A percentile compares a stretch with the other conserved stretches of the same genome.
These are phyloP conservation scores for Papilio elwesi DNA, from an alignment of 2,888 invertebrate genomes.

Conservation along the genomic window DNA sequence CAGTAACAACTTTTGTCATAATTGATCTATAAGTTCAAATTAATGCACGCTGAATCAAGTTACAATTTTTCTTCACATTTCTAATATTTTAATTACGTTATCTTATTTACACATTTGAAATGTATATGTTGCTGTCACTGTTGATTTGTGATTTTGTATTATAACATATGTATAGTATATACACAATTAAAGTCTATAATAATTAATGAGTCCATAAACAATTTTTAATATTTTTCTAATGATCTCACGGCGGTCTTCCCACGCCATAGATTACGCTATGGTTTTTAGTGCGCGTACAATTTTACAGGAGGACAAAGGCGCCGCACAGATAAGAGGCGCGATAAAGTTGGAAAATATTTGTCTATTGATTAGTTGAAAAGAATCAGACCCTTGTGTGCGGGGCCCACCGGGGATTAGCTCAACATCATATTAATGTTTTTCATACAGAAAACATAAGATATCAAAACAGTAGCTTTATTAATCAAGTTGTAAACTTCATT, in stretches of 20 bases:
- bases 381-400: conserved; percentile 47
- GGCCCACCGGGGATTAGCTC: conserved; percentile 28
- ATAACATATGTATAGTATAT: too few relatives aligned
- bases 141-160: too few relatives aligned
- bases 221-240: conserved; percentile 13
- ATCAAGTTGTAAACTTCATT: too few relatives aligned
- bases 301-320: conserved; percentile 33
- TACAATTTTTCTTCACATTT: too few relatives aligned
- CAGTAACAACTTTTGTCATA: too few relatives aligned
- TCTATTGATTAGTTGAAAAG: conserved; percentile 64
- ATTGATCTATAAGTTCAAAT: too few relatives aligned
- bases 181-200: conserved; percentile 4
- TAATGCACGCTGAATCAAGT: too few relatives aligned
- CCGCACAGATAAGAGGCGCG: conserved; percentile 47
- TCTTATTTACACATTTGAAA: too few relatives aligned
- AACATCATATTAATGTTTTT: neutral
- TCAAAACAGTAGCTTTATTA: too few relatives aligned
- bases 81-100: too few relatives aligned
- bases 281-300: conserved; percentile 5
- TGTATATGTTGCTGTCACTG: too few relatives aligned
- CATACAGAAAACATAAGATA: neutral
- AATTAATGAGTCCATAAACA: conserved; percentile 17
- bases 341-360: conserved; percentile 60
- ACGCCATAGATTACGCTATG: conserved; percentile 33
- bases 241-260: conserved; percentile 25